phyloP scores from a whole-genome alignment of 2,888 invertebrate genomes.

The Lobophora halterata region DNA sequence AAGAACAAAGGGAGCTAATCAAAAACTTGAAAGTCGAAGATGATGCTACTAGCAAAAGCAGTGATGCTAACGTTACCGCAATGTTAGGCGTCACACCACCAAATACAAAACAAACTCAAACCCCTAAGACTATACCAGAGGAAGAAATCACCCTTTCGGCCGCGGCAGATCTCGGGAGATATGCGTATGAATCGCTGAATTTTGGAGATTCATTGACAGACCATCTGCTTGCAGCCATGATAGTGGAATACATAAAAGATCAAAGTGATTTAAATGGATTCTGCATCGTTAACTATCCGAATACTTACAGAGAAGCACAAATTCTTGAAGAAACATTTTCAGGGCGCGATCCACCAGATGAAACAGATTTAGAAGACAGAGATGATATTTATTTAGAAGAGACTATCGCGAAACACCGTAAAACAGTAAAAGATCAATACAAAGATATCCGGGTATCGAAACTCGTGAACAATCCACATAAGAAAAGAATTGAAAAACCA shows the following conservation, averaged over 20 bases:
- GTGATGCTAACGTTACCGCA: conserved; percentile 41
- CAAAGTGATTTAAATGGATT: conserved; percentile 76
- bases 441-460: conserved; percentile 67
- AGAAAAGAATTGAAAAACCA: conserved; percentile 46
- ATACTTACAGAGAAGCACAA: conserved; percentile 78
- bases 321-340: conserved; percentile 82
- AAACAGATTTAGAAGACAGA: conserved; percentile 51
- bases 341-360: conserved; percentile 70
- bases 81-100: conserved; percentile 47
- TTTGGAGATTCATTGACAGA: conserved; percentile 79
- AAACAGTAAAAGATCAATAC: conserved; percentile 57
- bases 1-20: conserved; percentile 58
- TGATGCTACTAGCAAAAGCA: conserved; percentile 47
- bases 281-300: conserved; percentile 84
- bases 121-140: conserved; percentile 80
- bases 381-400: conserved; percentile 69
- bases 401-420: conserved; percentile 57
- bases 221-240: conserved; percentile 77
- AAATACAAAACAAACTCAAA: conserved; percentile 80
- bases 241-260: conserved; percentile 81
- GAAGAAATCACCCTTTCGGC: conserved; percentile 76
- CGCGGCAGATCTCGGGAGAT: conserved; percentile 78
- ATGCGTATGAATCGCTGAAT: conserved; percentile 76
- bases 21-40: conserved; percentile 60
- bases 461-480: conserved; percentile 76